phyloP scores from a whole-genome alignment of 1,140 invertebrate species.

The Homalodisca vitripennis region DNA sequence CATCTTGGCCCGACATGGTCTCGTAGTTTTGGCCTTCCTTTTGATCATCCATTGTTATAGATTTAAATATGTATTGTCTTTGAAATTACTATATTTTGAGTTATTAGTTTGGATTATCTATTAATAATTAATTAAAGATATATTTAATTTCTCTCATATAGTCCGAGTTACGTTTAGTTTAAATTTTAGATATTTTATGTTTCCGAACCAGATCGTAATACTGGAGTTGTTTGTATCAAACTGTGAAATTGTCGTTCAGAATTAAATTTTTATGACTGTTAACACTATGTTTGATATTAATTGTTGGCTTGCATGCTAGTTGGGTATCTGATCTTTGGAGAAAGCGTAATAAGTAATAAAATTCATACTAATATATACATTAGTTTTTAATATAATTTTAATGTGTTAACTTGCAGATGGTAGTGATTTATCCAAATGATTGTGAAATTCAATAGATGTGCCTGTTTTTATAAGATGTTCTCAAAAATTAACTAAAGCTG shows the following conservation, averaged over 20 bases:
- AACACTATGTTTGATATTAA: not conserved
- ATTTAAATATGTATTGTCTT: not conserved
- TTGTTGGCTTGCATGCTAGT: too few species aligned
- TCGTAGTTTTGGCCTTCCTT: constrained; percentile 47
- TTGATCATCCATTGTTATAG: constrained; percentile 7
- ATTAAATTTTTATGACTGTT: not conserved
- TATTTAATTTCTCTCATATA: constrained; percentile 11
- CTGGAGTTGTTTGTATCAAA: constrained; percentile 18
- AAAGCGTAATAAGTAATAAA: too few species aligned
- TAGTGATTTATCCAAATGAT: too few species aligned
- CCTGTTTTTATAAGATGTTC: too few species aligned
- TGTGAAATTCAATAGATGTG: too few species aligned
- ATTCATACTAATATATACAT: too few species aligned
- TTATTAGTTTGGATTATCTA: not conserved
- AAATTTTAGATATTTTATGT: not conserved
- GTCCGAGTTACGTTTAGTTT: not conserved
- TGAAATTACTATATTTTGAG: constrained; percentile 5
- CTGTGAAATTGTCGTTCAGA: not conserved
- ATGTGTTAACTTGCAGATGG: too few species aligned
- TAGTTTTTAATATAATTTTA: too few species aligned
- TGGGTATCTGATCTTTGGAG: too few species aligned
- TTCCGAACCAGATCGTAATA: not conserved
- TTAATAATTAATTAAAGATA: not conserved
- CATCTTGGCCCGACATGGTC: constrained; percentile 54
- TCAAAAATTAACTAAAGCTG: too few species aligned